phyloP scores from a whole-genome alignment of 1,140 invertebrate genomes.

The Megalopta genalis region DNA sequence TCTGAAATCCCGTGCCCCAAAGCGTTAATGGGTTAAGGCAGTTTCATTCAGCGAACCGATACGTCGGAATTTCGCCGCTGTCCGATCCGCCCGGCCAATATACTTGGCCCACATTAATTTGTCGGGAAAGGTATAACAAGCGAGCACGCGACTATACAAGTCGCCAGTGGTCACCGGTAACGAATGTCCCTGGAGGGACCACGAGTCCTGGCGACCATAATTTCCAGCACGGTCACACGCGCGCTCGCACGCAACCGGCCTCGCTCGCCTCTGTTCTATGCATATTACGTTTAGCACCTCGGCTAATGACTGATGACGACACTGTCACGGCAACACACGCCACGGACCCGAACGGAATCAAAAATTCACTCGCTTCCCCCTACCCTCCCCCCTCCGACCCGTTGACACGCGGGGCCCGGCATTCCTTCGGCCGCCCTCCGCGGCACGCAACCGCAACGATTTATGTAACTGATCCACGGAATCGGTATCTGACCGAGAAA shows the following conservation, averaged over 20 bases:
- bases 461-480: constrained; percentile 15
- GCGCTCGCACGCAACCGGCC: constrained; percentile 8
- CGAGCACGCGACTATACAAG: neutral
- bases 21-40: too few species aligned
- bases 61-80: too few species aligned
- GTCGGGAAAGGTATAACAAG: constrained; percentile 22
- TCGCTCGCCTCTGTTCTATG: constrained; percentile 11
- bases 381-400: too few species aligned
- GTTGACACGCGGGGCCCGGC: too few species aligned
- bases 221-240: neutral
- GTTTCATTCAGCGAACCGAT: too few species aligned
- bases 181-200: constrained; percentile 33
- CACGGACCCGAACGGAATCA: neutral
- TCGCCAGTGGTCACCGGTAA: neutral
- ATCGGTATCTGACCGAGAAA: neutral
- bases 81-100: constrained; percentile 8
- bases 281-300: constrained; percentile 14
- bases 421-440: neutral
- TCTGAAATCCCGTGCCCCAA: too few species aligned
- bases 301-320: constrained; percentile 25
- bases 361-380: too few species aligned
- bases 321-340: neutral
- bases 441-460: constrained; percentile 6
- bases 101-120: neutral
- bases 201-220: constrained; percentile 15